These are phyloP conservation scores for Drosophila lutescens DNA, from an alignment of 2,888 invertebrate genomes.

Conservation along the genomic window DNA sequence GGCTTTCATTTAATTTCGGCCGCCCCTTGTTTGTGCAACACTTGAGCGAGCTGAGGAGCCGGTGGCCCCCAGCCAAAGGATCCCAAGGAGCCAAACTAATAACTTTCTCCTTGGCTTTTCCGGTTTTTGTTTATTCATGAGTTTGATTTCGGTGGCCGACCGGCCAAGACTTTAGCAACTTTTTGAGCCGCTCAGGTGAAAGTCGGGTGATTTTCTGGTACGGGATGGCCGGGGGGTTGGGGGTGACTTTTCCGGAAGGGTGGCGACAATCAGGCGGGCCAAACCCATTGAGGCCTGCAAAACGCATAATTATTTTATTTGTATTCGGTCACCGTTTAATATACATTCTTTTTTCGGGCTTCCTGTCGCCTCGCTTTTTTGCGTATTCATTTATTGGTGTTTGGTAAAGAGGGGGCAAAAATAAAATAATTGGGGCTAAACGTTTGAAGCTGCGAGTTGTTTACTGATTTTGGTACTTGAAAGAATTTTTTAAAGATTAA, in stretches of 20 bases:
- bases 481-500: background rate
- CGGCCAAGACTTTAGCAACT: slow-evolving; percentile 59
- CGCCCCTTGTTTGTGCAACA: slow-evolving; percentile 70
- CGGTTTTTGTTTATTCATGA: slow-evolving; percentile 80
- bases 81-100: slow-evolving; percentile 64
- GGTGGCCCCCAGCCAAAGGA: slow-evolving; percentile 8
- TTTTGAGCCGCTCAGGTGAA: slow-evolving; percentile 60
- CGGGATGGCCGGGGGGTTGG: too few species aligned
- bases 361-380: background rate
- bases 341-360: slow-evolving; percentile 8
- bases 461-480: background rate
- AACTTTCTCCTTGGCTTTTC: slow-evolving; percentile 71
- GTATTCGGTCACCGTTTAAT: slow-evolving; percentile 19
- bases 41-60: slow-evolving; percentile 48
- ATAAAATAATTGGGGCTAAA: background rate
- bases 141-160: slow-evolving; percentile 65
- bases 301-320: slow-evolving; percentile 55
- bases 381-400: background rate
- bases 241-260: background rate
- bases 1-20: slow-evolving; percentile 66
- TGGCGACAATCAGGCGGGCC: slow-evolving; percentile 23
- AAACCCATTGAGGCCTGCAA: slow-evolving; percentile 13
- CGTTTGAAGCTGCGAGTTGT: background rate
- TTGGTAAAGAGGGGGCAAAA: background rate
- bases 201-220: slow-evolving; percentile 6